These are phyloP conservation scores for Zosterops borbonicus DNA, from an alignment of 2,113 vertebrate genomes.

Conservation along the genomic window DNA sequence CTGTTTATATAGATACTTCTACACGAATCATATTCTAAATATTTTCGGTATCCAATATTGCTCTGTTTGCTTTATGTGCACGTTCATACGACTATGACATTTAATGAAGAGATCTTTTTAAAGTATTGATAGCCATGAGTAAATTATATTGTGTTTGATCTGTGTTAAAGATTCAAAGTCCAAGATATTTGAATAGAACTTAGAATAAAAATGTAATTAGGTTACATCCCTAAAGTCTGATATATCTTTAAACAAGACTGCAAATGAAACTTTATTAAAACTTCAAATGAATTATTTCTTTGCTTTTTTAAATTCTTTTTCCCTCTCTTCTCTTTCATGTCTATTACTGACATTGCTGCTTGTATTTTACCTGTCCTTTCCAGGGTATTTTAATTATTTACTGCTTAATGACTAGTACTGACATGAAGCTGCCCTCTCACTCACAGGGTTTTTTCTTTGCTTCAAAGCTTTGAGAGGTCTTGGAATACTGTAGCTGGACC, in stretches of 20 bases:
- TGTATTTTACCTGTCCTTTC: slow-evolving; percentile 79
- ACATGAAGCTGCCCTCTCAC: slow-evolving; percentile 49
- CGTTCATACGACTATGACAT: slow-evolving; percentile 74
- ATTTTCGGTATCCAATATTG: not conserved
- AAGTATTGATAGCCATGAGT: slow-evolving; percentile 86
- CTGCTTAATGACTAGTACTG: slow-evolving; percentile 71
- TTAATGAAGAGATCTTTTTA: slow-evolving; percentile 85
- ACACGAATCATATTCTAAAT: not conserved
- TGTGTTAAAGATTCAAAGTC: slow-evolving; percentile 79
- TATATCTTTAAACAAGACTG: slow-evolving; percentile 83
- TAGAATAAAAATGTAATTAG: slow-evolving; percentile 82
- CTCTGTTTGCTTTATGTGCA: slow-evolving; percentile 31
- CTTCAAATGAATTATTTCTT: slow-evolving; percentile 84
- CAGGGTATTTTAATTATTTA: slow-evolving; percentile 78
- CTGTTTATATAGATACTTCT: not conserved
- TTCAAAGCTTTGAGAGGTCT: slow-evolving; percentile 59
- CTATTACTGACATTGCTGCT: slow-evolving; percentile 73
- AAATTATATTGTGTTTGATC: slow-evolving; percentile 86
- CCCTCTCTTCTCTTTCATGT: slow-evolving; percentile 79
- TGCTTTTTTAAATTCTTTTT: slow-evolving; percentile 75
- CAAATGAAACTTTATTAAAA: slow-evolving; percentile 82
- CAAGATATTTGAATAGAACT: slow-evolving; percentile 73
- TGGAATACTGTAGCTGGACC: not conserved
- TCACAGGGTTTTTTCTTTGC: slow-evolving; percentile 15
- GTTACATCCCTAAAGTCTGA: slow-evolving; percentile 81